Evolutionary conservation across 2,888 invertebrate species (phyloP).

Genomic region (Mechanitis mazaeus): DNA sequence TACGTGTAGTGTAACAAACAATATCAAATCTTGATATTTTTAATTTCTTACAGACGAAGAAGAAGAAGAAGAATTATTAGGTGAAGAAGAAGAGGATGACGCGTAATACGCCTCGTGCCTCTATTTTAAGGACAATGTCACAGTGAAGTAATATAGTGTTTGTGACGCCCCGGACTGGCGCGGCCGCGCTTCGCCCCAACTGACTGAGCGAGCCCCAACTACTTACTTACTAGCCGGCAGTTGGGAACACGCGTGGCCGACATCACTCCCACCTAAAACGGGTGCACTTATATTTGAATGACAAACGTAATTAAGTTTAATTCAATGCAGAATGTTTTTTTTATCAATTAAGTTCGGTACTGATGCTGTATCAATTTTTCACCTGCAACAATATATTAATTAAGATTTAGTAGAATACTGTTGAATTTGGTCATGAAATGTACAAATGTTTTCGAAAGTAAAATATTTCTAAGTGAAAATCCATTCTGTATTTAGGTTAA

Average conservation of each 20-base stretch:
- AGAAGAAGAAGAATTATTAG: conserved; percentile 71
- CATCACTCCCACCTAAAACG: conserved; percentile 70
- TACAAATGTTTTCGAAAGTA: conserved; percentile 76
- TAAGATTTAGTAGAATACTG: conserved; percentile 74
- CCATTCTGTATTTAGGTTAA: conserved; percentile 71
- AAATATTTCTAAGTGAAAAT: conserved; percentile 70
- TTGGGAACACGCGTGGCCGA: conserved; percentile 57
- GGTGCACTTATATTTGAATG: conserved; percentile 76
- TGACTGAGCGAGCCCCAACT: conserved; percentile 40
- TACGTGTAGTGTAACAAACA: no score
- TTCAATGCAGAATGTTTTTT: conserved; percentile 69
- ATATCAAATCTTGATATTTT: neutral
- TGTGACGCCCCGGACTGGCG: conserved; percentile 69
- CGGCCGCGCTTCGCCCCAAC: conserved; percentile 73
- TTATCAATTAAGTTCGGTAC: conserved; percentile 70
- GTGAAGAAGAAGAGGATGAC: conserved; percentile 73
- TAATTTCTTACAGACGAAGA: conserved; percentile 69
- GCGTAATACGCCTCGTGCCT: conserved; percentile 74
- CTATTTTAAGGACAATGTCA: conserved; percentile 74
- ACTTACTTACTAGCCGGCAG: conserved; percentile 34
- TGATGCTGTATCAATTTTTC: conserved; percentile 65
- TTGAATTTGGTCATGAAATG: conserved; percentile 76
- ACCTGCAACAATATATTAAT: conserved; percentile 54
- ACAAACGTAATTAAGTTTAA: conserved; percentile 74
- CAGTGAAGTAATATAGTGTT: conserved; percentile 75